Evolutionary conservation across 37 sponge, comb jelly and placozoan genomes (phyloP).

Genomic region (Haliclona indistincta): DNA sequence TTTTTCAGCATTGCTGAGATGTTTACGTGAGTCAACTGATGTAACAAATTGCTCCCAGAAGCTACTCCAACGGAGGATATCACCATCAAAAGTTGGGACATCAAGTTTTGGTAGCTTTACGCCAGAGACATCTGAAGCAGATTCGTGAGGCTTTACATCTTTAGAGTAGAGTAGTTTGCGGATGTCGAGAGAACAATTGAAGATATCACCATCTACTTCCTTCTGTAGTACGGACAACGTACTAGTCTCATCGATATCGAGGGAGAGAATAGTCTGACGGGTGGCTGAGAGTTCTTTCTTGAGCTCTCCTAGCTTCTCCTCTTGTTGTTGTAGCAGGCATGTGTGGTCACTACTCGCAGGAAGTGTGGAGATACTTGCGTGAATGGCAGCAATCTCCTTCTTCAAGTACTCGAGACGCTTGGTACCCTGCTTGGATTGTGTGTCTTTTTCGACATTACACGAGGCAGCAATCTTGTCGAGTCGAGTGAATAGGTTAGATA

Average conservation of each 20-base stretch:
- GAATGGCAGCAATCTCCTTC: too few species aligned
- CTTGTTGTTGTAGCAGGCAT: not conserved
- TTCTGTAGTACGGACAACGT: not conserved
- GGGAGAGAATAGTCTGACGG: not conserved
- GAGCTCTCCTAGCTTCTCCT: not conserved
- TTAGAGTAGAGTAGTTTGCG: too few species aligned
- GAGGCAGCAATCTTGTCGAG: too few species aligned
- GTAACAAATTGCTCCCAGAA: not conserved
- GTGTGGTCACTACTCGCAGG: not conserved
- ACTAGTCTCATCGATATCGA: not conserved
- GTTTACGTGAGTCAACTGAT: not conserved
- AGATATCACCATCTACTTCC: not conserved
- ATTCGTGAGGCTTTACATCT: not conserved
- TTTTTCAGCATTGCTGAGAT: not conserved
- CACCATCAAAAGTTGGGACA: not conserved
- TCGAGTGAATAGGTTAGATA: too few species aligned
- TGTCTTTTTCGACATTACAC: too few species aligned
- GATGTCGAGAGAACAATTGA: too few species aligned
- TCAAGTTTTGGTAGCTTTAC: constrained; percentile 2
- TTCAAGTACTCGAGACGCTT: too few species aligned
- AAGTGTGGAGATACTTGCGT: not conserved
- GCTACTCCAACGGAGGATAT: not conserved
- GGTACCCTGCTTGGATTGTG: too few species aligned
- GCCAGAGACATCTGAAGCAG: not conserved
- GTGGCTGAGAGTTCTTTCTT: not conserved